Evolutionary conservation across 2,113 vertebrate genomes (phyloP).

Genomic region (Poeciliopsis occidentalis): DNA sequence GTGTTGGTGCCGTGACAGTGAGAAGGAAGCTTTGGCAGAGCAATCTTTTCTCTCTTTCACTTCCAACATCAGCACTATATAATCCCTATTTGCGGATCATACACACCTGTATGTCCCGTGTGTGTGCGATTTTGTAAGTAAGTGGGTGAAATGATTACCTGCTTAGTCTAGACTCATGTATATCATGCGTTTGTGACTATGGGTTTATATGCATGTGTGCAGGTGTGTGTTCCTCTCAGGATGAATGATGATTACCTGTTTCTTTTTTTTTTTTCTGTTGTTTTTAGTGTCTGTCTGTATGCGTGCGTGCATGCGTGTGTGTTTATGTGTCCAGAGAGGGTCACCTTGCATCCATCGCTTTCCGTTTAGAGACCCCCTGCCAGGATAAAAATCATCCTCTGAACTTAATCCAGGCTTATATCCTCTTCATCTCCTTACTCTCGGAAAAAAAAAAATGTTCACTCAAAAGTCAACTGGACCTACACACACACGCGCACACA

Average conservation of each 20-base stretch:
- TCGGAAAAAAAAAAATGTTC: not conserved
- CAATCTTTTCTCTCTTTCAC: constrained; percentile 59
- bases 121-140: constrained; percentile 23
- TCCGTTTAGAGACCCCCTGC: constrained; percentile 77
- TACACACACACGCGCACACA: constrained; percentile 6
- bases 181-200: constrained; percentile 18
- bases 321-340: constrained; percentile 60
- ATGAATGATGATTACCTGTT: constrained; percentile 32
- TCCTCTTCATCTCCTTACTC: constrained; percentile 66
- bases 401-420: constrained; percentile 80
- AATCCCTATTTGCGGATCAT: constrained; percentile 63
- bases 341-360: constrained; percentile 78
- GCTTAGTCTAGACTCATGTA: constrained; percentile 21
- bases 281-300: constrained; percentile 22
- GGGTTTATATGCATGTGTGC: constrained; percentile 16
- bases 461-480: constrained; percentile 1
- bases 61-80: constrained; percentile 79
- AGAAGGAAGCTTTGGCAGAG: constrained; percentile 64
- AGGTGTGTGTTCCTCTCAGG: constrained; percentile 19
- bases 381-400: constrained; percentile 80
- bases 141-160: constrained; percentile 36
- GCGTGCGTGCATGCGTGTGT: constrained; percentile 33
- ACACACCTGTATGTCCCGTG: constrained; percentile 55
- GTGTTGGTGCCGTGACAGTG: constrained; percentile 71
- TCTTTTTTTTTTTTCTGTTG: constrained; percentile 5